Evolutionary conservation across 2,797 vertebrate species (phyloP).

Genomic region (Otolemur crassicaudatus): DNA sequence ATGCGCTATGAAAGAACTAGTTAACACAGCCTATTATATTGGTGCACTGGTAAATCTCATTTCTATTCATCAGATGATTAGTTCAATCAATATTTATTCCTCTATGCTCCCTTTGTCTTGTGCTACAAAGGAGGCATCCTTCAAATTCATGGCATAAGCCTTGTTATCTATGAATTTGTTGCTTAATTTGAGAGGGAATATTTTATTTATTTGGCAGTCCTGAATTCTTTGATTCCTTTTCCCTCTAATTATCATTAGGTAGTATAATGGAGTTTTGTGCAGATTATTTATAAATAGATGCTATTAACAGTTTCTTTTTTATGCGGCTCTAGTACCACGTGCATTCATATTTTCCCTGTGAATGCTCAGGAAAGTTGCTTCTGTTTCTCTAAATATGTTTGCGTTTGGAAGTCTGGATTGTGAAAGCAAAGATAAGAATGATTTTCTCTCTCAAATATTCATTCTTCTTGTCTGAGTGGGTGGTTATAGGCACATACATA

Average conservation of each 20-base stretch:
- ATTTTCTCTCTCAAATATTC: conserved; percentile 71
- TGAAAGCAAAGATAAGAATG: conserved; percentile 79
- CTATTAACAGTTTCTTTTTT: conserved; percentile 62
- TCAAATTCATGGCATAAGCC: conserved; percentile 81
- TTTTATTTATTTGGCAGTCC: conserved; percentile 80
- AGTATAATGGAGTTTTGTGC: conserved; percentile 64
- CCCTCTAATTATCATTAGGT: conserved; percentile 50
- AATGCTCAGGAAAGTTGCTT: conserved; percentile 71
- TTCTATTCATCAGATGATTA: conserved; percentile 88
- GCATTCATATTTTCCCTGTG: conserved; percentile 59
- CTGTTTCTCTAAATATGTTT: conserved; percentile 74
- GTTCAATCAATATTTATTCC: conserved; percentile 90
- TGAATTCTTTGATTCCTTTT: conserved; percentile 76
- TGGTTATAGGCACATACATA: conserved; percentile 81
- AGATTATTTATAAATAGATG: conserved; percentile 68
- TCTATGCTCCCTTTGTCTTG: conserved; percentile 86
- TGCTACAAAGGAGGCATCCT: conserved; percentile 85
- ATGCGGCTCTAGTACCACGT: neutral
- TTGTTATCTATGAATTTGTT: conserved; percentile 83
- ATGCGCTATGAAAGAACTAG: conserved; percentile 84
- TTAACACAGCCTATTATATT: conserved; percentile 87
- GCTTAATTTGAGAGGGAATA: conserved; percentile 81
- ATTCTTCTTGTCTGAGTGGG: conserved; percentile 80
- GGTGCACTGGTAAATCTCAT: conserved; percentile 87
- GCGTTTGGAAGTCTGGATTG: conserved; percentile 73